Evolutionary conservation across 2,797 vertebrate species (phyloP), one percentile per base, ranked within the genome.

Genomic region (Tympanoctomys barrerae): DNA sequence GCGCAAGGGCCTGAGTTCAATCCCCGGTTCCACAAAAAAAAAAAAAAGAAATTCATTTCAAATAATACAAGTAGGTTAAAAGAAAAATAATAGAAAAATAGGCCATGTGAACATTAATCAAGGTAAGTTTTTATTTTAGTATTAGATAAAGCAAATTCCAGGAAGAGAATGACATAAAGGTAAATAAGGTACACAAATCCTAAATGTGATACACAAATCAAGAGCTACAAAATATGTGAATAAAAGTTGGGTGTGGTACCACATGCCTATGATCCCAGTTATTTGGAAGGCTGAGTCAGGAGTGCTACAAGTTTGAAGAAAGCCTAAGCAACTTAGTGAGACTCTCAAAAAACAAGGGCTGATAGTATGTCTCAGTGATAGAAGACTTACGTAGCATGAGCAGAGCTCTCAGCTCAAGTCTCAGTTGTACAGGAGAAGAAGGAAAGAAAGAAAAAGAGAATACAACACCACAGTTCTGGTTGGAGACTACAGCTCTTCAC

Each of bases 101-200:
- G 31, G 10, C 39, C 19, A 33, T 33, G 7, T 46, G 61, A 66
- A 49, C 28, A 49, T 61, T 57, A 79, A 79, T 79, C 31, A 62
- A 85, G 81, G 33, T n/a, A 80, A 70, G 64, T 88, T 73, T 46
- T 52, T 90, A n/a, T 86, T 79, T 86, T 75, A 82, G 75, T 66
- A 75, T 26, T 33, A 61, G 11, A 49, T 49, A 64, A 87, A 94
- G n/a, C 87, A 46, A 22, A 91, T 59, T 75, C 73, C 31, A 87
- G 54, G 86, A 81, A 80, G 33, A 80, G 54, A 87, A 64, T 24
- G 42, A 52, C 54, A 54, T 64, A 77, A 39, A 36, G 57, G 22
- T 52, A 75, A 52, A 31, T n/a, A 71, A 19, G 16, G 62, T 10
- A 83, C 8, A 64, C 4, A 16, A 83, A 31, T 64, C 36, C 59